A percentile compares a stretch with the other conserved stretches of the same genome.
phyloP scores from a whole-genome alignment of 2,113 vertebrate genomes.

The Oreochromis tanganicae region DNA sequence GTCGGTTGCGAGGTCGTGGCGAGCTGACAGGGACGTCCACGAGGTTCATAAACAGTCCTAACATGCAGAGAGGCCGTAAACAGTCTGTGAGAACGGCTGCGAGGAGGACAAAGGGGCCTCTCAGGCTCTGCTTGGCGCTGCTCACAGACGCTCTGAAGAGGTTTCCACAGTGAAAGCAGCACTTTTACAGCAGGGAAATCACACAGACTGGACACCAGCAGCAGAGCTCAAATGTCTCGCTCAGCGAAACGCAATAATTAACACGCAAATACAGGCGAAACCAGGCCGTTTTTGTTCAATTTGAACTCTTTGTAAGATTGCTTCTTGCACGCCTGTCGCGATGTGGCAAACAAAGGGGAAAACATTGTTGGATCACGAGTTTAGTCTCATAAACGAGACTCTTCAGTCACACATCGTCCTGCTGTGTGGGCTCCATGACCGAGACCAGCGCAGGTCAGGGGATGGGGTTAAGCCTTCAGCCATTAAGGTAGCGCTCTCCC shows the following conservation, averaged over 20 bases:
- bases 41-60: constrained; percentile 24
- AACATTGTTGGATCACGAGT: background rate
- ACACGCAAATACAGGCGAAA: background rate
- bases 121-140: background rate
- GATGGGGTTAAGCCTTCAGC: background rate
- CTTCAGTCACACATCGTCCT: fast-evolving
- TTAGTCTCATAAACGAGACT: background rate
- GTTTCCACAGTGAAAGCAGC: background rate
- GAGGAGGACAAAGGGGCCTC: constrained; percentile 22
- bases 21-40: background rate
- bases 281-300: background rate
- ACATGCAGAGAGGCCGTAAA: constrained; percentile 21
- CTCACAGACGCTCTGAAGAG: background rate
- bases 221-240: background rate
- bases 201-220: background rate
- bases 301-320: fast-evolving
- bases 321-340: background rate
- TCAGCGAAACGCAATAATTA: background rate
- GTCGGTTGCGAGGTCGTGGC: background rate
- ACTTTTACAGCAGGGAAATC: background rate
- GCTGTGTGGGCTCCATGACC: background rate
- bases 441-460: background rate
- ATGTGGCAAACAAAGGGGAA: background rate
- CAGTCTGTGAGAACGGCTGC: background rate
- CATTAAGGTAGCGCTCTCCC: background rate